These are phyloP conservation scores for Neodiprion pinetum DNA, from an alignment of 1,140 invertebrate species.

Conservation along the genomic window DNA sequence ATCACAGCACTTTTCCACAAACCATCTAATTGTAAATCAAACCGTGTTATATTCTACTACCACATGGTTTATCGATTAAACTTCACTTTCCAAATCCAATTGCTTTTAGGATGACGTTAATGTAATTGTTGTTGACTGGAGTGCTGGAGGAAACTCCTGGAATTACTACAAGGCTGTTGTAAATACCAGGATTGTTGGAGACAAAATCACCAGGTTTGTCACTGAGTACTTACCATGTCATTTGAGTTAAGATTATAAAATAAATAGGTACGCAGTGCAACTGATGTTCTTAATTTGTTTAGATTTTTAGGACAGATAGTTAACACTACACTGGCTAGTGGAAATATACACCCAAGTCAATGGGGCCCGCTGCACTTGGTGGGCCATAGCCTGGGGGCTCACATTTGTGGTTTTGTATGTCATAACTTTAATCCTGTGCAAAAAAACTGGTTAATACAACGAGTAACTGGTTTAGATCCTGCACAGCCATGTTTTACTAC, in stretches of 20 bases:
- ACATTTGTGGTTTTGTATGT: conserved; percentile 67
- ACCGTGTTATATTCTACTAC: neutral
- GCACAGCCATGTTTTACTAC: conserved; percentile 70
- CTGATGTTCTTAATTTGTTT: neutral
- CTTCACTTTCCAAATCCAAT: neutral
- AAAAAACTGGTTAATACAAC: conserved; percentile 39
- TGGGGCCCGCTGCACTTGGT: conserved; percentile 62
- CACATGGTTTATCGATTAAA: too few species aligned
- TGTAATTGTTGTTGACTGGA: conserved; percentile 67
- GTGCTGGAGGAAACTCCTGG: conserved; percentile 64
- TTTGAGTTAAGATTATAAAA: too few species aligned
- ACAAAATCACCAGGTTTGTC: conserved; percentile 60
- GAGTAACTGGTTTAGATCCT: conserved; percentile 68
- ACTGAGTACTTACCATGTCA: neutral
- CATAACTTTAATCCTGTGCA: conserved; percentile 56
- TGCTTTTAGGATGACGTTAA: conserved; percentile 63
- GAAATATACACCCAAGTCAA: conserved; percentile 23
- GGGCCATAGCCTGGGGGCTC: conserved; percentile 70
- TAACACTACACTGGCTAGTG: neutral
- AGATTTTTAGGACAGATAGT: conserved; percentile 17
- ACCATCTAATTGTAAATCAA: neutral
- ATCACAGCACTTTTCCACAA: neutral
- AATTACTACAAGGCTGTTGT: conserved; percentile 68
- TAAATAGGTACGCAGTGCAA: too few species aligned
- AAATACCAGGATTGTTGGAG: conserved; percentile 64